A percentile compares a stretch with the other conserved stretches of the same genome.
These are phyloP conservation scores for Glossosoma conforme DNA, from an alignment of 1,140 invertebrate genomes.

Conservation along the genomic window DNA sequence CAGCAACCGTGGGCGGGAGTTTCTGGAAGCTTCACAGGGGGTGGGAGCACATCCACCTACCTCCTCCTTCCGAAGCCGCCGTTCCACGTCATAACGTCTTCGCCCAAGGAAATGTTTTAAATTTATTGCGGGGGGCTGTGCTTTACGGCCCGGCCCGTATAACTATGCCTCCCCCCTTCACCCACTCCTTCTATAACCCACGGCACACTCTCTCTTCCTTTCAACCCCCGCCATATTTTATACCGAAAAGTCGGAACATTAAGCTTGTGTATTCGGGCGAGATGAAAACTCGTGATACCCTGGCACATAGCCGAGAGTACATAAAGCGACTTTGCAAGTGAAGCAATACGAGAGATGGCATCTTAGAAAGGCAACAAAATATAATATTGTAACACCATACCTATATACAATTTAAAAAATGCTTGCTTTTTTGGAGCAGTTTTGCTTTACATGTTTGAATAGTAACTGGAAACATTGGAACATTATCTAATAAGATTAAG, in stretches of 20 bases:
- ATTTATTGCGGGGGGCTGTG: constrained; percentile 22
- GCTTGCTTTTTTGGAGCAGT: too few relatives aligned
- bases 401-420: too few relatives aligned
- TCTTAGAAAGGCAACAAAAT: too few relatives aligned
- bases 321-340: too few relatives aligned
- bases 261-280: constrained; percentile 15
- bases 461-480: too few relatives aligned
- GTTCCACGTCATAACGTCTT: constrained; percentile 27
- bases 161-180: constrained; percentile 8
- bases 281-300: constrained; percentile 25
- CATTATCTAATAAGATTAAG: too few relatives aligned
- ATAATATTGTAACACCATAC: too few relatives aligned
- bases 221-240: too few relatives aligned
- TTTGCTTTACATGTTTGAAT: too few relatives aligned
- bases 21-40: not conserved
- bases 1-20: not conserved
- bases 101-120: constrained; percentile 28
- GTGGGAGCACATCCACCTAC: not conserved
- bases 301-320: not conserved
- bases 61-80: constrained; percentile 6
- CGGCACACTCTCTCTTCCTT: too few relatives aligned
- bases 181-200: too few relatives aligned
- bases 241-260: constrained; percentile 23
- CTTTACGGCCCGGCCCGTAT: constrained; percentile 23
- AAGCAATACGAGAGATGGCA: too few relatives aligned